Evolutionary conservation across 2,888 invertebrate species (phyloP).

Genomic region (Philonicus albiceps): DNA sequence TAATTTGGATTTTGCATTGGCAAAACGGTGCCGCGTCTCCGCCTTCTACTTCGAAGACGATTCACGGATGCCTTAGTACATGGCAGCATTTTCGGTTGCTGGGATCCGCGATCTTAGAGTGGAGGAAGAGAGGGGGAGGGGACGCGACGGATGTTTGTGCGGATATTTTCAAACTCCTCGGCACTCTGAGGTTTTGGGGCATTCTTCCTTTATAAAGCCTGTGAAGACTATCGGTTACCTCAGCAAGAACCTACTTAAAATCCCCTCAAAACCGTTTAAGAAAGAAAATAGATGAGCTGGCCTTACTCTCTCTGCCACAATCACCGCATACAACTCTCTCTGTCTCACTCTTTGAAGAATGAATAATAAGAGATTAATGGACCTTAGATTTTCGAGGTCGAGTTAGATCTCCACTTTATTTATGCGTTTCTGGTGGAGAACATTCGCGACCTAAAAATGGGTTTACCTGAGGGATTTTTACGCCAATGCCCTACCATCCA

Average conservation of each 20-base stretch:
- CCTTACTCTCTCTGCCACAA: neutral
- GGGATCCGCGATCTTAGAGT: neutral
- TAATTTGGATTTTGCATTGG: constrained; percentile 34
- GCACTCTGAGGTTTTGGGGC: neutral
- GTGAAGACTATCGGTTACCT: constrained; percentile 25
- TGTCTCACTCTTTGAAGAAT: neutral
- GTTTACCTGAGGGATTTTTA: neutral
- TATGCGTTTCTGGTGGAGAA: neutral
- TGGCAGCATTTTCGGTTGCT: neutral
- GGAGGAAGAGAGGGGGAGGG: neutral
- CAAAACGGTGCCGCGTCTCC: neutral
- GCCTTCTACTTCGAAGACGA: neutral
- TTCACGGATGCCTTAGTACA: neutral
- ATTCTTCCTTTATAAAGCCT: neutral
- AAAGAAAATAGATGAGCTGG: constrained; percentile 12
- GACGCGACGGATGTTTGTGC: neutral
- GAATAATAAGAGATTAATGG: constrained; percentile 34
- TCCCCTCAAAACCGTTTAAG: constrained; percentile 23
- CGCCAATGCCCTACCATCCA: neutral
- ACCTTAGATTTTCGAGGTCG: neutral
- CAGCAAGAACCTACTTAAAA: constrained; percentile 10
- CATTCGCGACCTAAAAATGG: neutral
- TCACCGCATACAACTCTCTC: neutral
- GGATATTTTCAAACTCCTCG: neutral
- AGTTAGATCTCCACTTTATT: neutral